phyloP scores from a whole-genome alignment of 1,140 invertebrate species.

The Bombus waltoni region DNA sequence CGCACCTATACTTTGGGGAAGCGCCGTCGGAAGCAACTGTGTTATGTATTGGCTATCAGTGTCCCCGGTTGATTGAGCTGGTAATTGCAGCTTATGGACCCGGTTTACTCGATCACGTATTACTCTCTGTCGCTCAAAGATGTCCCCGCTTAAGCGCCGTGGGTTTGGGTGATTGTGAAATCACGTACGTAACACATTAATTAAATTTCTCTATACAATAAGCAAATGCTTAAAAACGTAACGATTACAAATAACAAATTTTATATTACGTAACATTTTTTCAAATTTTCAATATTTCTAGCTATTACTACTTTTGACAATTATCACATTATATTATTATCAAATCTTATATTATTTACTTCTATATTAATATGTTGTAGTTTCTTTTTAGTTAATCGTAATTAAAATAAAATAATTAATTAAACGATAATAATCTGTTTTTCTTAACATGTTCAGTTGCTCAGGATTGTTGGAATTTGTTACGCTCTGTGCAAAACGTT shows the following conservation, averaged over 20 bases:
- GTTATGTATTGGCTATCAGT: slow-evolving; percentile 68
- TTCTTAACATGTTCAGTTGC: slow-evolving; percentile 66
- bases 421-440: slow-evolving; percentile 8
- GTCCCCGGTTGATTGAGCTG: slow-evolving; percentile 75
- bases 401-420: not conserved
- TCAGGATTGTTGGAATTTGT: slow-evolving; percentile 77
- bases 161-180: slow-evolving; percentile 79
- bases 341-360: not conserved
- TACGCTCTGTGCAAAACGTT: slow-evolving; percentile 68
- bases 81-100: slow-evolving; percentile 75
- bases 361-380: not conserved
- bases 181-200: slow-evolving; percentile 70
- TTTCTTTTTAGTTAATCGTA: not conserved
- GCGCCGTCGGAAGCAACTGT: slow-evolving; percentile 70
- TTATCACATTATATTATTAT: not conserved
- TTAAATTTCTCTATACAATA: not conserved
- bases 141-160: slow-evolving; percentile 75
- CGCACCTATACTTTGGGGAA: slow-evolving; percentile 79
- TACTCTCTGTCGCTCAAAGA: slow-evolving; percentile 69
- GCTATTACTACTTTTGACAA: too few relatives aligned
- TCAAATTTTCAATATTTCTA: not conserved
- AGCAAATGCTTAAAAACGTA: not conserved
- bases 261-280: not conserved
- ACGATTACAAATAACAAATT: not conserved
- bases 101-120: slow-evolving; percentile 70